Base-by-base conservation (phyloP, 2,888 invertebrate genomes). In the Rutpela maculata region DNA sequence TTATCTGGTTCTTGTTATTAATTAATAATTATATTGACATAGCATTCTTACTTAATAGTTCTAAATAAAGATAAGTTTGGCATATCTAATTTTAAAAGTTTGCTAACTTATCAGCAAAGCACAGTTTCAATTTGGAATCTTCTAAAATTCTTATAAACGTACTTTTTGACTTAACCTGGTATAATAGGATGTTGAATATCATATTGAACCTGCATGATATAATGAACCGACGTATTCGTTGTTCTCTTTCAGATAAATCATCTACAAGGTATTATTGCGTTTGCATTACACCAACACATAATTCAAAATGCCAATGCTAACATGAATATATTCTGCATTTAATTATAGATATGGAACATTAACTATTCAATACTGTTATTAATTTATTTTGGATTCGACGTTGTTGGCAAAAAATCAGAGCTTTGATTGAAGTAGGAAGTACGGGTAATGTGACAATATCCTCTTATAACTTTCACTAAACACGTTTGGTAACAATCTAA, bases 201-300 rank as follows among this genome's bases (percentile, higher is more conserved):
- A 38, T 17, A 17, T 38, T 43, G 65, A 17, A 43, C 43, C 11
- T 43, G 17, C 12, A 65, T 38, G 35, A 43, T 65, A 65, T 18
- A 63, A 17, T 65, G 65, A 43, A 65, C 17, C 18, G 43, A 38
- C 18, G 38, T n/a, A 38, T 31, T 26, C 63, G 26, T 67, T 55
- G 55, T 67, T 56, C 55, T 31, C 56, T 57, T 31, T 68, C 57
- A 26, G 68, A 31, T 68, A 68, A 26, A 56, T 68, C 68, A 68
- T 68, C 56, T 31, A 17, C 56, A 68, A 31, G 56, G 43, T 65
- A 38, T 43, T 65, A 65, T 65, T 65, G 38, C 65, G n/a, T 65
- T 65, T 43, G 65, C 17, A 65, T 65, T 65, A 65, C 65, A 65
- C 65, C 65, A 65, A 65, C 65, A 65, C 65, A 43, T 43, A 65